Percentiles rank a stretch among this genome's conserved stretches.
Conservation (phyloP, 2,797 vertebrate species). For the Gastrophryne carolinensis region DNA sequence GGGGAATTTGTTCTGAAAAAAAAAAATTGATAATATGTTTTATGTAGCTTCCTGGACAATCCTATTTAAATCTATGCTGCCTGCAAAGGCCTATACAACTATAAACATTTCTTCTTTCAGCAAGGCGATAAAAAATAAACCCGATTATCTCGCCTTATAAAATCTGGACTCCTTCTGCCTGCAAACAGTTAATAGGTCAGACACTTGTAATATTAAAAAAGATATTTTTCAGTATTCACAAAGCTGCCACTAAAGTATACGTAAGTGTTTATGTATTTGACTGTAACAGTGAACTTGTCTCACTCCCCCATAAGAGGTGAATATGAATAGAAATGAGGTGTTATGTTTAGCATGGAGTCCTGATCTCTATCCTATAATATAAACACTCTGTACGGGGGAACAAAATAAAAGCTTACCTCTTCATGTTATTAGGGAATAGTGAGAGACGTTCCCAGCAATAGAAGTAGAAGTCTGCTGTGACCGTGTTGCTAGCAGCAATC, state of each 20-base stretch:
- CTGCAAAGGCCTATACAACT: no score
- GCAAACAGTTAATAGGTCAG: neutral
- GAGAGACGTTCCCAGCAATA: conserved; percentile 60
- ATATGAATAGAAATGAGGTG: conserved; percentile 30
- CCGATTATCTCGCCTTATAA: neutral
- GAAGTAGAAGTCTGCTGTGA: conserved; percentile 59
- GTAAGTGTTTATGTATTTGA: conserved; percentile 11
- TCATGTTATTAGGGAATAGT: conserved; percentile 45
- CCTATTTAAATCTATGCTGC: no score
- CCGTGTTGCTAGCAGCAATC: conserved; percentile 53
- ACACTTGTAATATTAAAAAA: neutral
- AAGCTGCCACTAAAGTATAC: neutral
- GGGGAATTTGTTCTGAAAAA: no score
- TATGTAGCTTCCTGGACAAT: no score
- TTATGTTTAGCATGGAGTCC: conserved; percentile 28
- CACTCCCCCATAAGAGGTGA: conserved; percentile 12
- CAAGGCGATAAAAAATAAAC: neutral
- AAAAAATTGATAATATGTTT: no score
- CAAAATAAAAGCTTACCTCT: conserved; percentile 61
- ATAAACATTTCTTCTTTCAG: neutral
- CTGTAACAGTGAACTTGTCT: neutral
- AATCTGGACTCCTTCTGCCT: neutral
- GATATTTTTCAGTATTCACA: neutral
- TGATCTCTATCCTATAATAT: conserved; percentile 8
- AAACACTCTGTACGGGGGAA: conserved; percentile 2